Conservation (phyloP, 2,113 vertebrate genomes). For the Morphnarchus princeps region DNA sequence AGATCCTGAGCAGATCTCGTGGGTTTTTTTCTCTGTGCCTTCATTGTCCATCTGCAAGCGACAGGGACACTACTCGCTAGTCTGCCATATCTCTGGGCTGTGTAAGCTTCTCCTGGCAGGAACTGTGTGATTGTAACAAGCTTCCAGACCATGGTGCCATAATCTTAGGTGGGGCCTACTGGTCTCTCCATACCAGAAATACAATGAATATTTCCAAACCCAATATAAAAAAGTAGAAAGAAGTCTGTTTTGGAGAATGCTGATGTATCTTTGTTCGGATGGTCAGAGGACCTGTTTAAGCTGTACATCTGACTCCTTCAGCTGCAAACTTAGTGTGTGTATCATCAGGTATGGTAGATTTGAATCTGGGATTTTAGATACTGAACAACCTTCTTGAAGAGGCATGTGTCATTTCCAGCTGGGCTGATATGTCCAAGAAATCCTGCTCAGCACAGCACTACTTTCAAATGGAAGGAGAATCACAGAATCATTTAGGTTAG, state of each 20-base stretch:
- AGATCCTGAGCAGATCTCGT: background rate
- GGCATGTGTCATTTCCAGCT: background rate
- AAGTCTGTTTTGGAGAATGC: background rate
- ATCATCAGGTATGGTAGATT: background rate
- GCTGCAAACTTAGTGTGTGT: background rate
- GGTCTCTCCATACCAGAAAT: background rate
- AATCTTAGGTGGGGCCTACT: background rate
- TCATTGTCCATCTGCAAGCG: background rate
- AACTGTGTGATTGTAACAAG: background rate
- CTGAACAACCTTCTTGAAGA: background rate
- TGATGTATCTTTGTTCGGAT: fast-evolving
- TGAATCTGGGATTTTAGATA: background rate
- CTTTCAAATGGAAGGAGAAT: background rate
- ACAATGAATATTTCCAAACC: background rate
- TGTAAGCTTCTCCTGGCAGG: background rate
- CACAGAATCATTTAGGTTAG: background rate
- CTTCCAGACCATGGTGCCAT: background rate
- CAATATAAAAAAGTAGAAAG: background rate
- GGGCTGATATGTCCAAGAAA: background rate
- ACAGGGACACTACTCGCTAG: background rate
- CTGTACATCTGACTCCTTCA: background rate
- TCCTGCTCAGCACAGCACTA: background rate
- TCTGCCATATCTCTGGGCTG: background rate
- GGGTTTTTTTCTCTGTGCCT: background rate
- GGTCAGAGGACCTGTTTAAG: background rate